Conservation (phyloP, 1,140 invertebrate species). For the Drosophila nannoptera region DNA sequence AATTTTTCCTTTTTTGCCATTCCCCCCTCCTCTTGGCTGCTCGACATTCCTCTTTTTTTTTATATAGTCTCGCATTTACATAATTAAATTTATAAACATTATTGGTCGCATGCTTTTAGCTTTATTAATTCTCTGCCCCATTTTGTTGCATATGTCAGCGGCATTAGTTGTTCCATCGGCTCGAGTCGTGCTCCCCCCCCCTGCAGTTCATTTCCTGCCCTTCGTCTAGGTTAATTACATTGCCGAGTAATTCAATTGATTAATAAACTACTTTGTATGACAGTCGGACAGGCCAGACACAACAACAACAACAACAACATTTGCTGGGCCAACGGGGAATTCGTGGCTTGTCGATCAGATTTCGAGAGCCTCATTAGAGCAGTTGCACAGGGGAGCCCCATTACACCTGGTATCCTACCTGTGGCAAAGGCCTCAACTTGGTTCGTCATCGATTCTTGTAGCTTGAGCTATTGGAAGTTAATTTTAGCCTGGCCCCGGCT, state of each 20-base stretch:
- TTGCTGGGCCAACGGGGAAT: slow-evolving; percentile 10
- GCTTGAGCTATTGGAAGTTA: no score
- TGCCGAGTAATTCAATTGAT: slow-evolving; percentile 52
- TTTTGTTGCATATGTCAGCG: slow-evolving; percentile 51
- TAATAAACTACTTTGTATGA: slow-evolving; percentile 53
- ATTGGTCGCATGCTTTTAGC: slow-evolving; percentile 73
- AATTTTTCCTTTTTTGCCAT: slow-evolving; percentile 42
- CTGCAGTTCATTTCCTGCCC: neutral
- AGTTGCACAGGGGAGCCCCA: neutral
- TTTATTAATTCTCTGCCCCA: slow-evolving; percentile 66
- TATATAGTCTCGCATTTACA: slow-evolving; percentile 68
- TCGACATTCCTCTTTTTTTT: slow-evolving; percentile 19
- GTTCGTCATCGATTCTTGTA: no score
- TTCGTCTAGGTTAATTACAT: slow-evolving; percentile 30
- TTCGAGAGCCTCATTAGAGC: neutral
- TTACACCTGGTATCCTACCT: no score
- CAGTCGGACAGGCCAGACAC: slow-evolving; percentile 12
- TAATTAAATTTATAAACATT: slow-evolving; percentile 77
- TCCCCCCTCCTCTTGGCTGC: neutral
- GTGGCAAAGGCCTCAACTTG: no score
- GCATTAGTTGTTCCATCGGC: slow-evolving; percentile 5
- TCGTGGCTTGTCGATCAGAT: slow-evolving; percentile 26
- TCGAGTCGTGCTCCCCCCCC: slow-evolving; percentile 6
- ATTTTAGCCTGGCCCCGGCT: no score
- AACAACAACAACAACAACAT: neutral